These are phyloP conservation scores for Capitella teleta DNA, from an alignment of 1,140 invertebrate species.

Conservation along the genomic window DNA sequence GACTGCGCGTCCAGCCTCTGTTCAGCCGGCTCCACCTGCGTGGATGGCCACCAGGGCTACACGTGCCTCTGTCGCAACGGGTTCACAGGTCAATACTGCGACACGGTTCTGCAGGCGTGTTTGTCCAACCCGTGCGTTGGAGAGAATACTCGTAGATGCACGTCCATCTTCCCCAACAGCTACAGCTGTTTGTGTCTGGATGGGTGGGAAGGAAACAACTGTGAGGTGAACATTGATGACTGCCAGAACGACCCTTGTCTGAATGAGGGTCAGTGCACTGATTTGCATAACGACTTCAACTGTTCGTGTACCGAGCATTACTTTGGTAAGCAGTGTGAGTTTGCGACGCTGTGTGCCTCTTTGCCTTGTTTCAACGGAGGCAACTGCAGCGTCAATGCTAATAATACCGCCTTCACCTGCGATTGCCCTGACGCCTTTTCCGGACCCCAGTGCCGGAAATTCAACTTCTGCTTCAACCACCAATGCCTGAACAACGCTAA, in stretches of 20 bases:
- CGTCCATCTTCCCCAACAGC: constrained; percentile 11
- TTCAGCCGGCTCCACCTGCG: constrained; percentile 25
- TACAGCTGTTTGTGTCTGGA: constrained; percentile 58
- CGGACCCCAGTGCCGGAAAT: constrained; percentile 14
- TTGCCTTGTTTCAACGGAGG: constrained; percentile 50
- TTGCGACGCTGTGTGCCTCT: constrained; percentile 63
- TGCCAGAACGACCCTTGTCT: constrained; percentile 25
- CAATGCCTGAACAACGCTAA: constrained; percentile 68
- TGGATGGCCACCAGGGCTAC: constrained; percentile 19
- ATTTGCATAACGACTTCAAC: constrained; percentile 8
- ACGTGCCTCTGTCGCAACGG: constrained; percentile 25
- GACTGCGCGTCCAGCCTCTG: constrained; percentile 25
- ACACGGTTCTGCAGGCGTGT: constrained; percentile 14
- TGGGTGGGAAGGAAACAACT: constrained; percentile 91
- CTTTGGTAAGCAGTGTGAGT: background rate
- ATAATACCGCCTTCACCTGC: constrained; percentile 19
- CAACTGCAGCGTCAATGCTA: constrained; percentile 15
- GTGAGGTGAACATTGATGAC: constrained; percentile 51
- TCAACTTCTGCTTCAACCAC: constrained; percentile 5
- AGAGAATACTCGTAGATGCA: constrained; percentile 16
- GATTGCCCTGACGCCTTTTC: constrained; percentile 15
- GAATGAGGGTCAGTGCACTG: constrained; percentile 23
- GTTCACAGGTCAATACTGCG: constrained; percentile 27
- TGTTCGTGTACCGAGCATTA: constrained; percentile 3
- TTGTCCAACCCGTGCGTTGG: constrained; percentile 13